Percentiles rank a stretch among this genome's conserved stretches.
phyloP scores from a whole-genome alignment of 2,797 vertebrate genomes.

The Rhabdophis nuchalis region DNA sequence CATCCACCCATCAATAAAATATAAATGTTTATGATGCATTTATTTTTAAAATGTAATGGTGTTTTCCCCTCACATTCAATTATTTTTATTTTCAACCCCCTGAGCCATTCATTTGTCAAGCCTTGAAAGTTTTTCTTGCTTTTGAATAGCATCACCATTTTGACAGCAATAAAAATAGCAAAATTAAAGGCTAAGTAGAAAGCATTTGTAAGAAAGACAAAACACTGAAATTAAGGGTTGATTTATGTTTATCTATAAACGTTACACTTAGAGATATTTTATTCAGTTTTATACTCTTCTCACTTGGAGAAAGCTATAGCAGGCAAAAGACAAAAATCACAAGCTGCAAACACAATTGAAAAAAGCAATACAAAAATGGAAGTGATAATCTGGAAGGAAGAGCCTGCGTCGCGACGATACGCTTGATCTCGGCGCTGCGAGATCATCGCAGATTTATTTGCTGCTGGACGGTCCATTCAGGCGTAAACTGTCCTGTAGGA shows the following conservation, averaged over 20 bases:
- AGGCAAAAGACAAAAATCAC: background rate
- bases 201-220: constrained; percentile 16
- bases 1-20: background rate
- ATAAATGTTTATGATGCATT: constrained; percentile 7
- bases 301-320: background rate
- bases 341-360: background rate
- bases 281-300: background rate
- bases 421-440: too few relatives aligned
- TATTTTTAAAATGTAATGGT: constrained; percentile 10
- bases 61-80: background rate
- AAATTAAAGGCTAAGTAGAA: constrained; percentile 27
- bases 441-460: too few relatives aligned
- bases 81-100: constrained; percentile 7
- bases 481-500: too few relatives aligned
- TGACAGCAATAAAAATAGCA: constrained; percentile 30
- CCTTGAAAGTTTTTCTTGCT: constrained; percentile 15
- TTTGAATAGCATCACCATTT: constrained; percentile 13
- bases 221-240: constrained; percentile 8
- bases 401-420: too few relatives aligned
- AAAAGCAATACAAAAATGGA: background rate
- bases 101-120: background rate
- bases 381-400: background rate
- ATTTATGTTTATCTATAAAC: constrained; percentile 22
- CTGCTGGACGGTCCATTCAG: too few relatives aligned
- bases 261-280: background rate